Evolutionary conservation across 1,140 invertebrate genomes (phyloP).

Genomic region (Telenomus remus): DNA sequence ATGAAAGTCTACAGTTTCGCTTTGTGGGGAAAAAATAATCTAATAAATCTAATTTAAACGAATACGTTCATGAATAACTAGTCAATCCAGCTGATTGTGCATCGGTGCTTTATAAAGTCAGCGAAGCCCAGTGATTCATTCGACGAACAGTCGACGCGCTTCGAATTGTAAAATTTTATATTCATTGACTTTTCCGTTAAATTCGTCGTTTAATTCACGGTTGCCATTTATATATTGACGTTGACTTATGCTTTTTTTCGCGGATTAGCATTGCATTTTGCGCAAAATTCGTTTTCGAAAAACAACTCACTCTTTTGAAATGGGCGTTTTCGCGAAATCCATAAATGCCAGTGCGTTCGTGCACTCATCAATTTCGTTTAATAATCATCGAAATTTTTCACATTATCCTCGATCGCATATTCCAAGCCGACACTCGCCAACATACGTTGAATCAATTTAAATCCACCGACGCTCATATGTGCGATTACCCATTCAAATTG

Average conservation of each 20-base stretch:
- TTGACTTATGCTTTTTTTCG: constrained; percentile 41
- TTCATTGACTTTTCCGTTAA: constrained; percentile 58
- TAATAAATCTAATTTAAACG: constrained; percentile 54
- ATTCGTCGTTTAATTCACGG: constrained; percentile 53
- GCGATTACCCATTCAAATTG: too few relatives aligned
- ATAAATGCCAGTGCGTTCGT: too few relatives aligned
- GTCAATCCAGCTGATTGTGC: constrained; percentile 53
- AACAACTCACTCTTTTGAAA: too few relatives aligned
- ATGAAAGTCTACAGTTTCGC: too few relatives aligned
- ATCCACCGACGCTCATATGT: too few relatives aligned
- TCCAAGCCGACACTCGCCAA: too few relatives aligned
- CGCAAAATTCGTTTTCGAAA: too few relatives aligned
- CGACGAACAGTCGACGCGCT: constrained; percentile 51
- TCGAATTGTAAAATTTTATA: constrained; percentile 59
- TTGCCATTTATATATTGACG: constrained; percentile 34
- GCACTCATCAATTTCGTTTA: too few relatives aligned
- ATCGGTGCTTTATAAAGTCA: constrained; percentile 47
- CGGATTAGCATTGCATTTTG: constrained; percentile 28
- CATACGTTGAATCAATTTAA: too few relatives aligned
- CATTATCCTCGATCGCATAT: too few relatives aligned
- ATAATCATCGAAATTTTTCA: too few relatives aligned
- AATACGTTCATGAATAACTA: constrained; percentile 50
- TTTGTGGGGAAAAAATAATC: constrained; percentile 56
- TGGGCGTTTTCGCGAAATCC: too few relatives aligned
- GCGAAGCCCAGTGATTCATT: constrained; percentile 50